A percentile compares a stretch with the other conserved stretches of the same genome.
phyloP scores from a whole-genome alignment of 2,797 vertebrate species.

The Phrynocephalus vlangalii region DNA sequence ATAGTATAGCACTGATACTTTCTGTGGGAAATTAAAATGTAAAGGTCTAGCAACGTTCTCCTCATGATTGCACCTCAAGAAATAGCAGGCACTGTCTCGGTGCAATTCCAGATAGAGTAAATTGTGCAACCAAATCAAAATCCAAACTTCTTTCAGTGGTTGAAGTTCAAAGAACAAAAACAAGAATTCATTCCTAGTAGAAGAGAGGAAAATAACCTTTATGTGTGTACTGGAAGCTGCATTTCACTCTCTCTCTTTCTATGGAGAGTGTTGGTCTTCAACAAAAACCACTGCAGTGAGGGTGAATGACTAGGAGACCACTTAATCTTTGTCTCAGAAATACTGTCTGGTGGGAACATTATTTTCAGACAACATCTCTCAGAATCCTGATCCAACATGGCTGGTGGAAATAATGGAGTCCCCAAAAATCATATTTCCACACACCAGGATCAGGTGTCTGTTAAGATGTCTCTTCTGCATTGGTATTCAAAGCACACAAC shows the following conservation, averaged over 20 bases:
- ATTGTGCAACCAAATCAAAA: background rate
- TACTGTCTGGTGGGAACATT: no score
- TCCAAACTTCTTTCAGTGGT: background rate
- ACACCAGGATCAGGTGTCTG: background rate
- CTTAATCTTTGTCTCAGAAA: constrained; percentile 8
- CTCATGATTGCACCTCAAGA: background rate
- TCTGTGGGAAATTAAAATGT: background rate
- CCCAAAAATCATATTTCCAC: background rate
- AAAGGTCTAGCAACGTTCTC: background rate
- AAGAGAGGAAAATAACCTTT: background rate
- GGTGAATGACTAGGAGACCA: background rate
- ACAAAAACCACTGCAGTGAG: background rate
- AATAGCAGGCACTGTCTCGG: background rate
- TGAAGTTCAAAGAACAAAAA: no score
- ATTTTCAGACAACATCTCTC: no score
- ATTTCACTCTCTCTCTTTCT: background rate
- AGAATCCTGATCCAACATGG: no score
- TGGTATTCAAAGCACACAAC: background rate
- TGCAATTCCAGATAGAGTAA: background rate
- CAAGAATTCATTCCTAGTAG: no score
- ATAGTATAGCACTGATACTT: background rate
- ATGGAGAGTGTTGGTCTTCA: background rate
- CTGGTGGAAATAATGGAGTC: no score
- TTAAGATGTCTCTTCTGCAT: no score
- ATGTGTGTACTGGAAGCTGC: background rate